Evolutionary conservation across 2,888 invertebrate genomes (phyloP), one percentile per base, ranked within the genome.

Genomic region (Epistrophe eligans): DNA sequence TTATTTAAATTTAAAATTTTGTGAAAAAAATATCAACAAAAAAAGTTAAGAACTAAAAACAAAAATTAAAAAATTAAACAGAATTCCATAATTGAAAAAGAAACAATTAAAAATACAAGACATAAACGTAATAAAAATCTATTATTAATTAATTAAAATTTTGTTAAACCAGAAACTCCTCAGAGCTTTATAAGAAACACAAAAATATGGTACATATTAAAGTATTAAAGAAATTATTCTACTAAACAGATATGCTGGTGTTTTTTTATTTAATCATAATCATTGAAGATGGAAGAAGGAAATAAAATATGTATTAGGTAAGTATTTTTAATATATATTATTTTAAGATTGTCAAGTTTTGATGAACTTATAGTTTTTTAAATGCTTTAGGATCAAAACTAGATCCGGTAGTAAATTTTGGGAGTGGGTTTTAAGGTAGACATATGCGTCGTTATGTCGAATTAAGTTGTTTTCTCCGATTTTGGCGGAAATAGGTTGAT

Each of bases 121-220:
- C 48, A 64, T 72, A 71, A 76, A 74, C 70, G 74, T 76, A 80
- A 70, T 72, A 77, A 64, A 77, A 73, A 52, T 67, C 19, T 45
- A 35, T 67, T 67, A 77, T 83, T 77, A 83, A 38, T 71, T 64
- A 80, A 80, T 64, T 79, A 70, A 71, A 79, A 83, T 83, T 87
- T 87, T 83, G 83, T 87, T 87, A 83, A 83, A 87, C 87, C 87
- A 83, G 77, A 83, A 83, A 83, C 76, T 83, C 76, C 79, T 87
- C 83, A 87, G 87, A 87, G 87, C 87, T 87, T 87, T 87, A 87
- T 87, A 83, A 87, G 82, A 80, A 85, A 82, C 77, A 85, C 81
- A 84, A 84, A 62, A 70, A 79, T n/a, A 82, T 74, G 77, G 67
- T 77, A 82, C 81, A 81, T 85, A 85, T 81, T 81, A 77, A 85